Evolutionary conservation across 2,113 vertebrate species (phyloP), one percentile per base, ranked within the genome.

Genomic region (Acinonyx jubatus): DNA sequence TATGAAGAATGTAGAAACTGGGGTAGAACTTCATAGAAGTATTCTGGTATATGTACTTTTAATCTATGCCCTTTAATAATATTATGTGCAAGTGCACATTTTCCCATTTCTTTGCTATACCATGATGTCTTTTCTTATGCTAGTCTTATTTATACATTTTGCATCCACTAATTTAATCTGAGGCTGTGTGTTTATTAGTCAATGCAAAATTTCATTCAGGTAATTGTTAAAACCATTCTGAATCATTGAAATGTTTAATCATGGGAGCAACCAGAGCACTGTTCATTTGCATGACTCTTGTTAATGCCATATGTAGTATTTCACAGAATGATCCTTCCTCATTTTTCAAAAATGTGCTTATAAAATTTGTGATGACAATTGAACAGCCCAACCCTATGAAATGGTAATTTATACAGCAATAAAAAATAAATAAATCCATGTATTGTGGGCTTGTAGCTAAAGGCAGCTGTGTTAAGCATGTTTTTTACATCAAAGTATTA

Each of bases 361-460:
- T 88, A 96, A 97, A 98, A 91, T 92, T 90, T 97, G 69, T 97
- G 98, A 88, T 98, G 96, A 98, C 96, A 98, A 92, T 95, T 96
- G 84, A 97, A 94, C 95, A 96, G 55, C n/a, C 66, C 71, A 91
- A 29, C 41, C 71, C 81, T 96, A 83, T 91, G 94, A 97, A 97
- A 97, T 96, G 68, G 38, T 95, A 92, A 97, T 97, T 98, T 97
- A 96, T 97, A 52, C 65, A 84, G n/a, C 92, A 98, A 95, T 98
- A 92, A 97, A 97, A 98, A 97, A 79, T 95, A 98, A 98, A 97
- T 96, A 96, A 96, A 95, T 96, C 88, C 61, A 96, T 96, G 91
- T 97, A 97, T 85, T 95, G 4, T 92, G 79, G 0, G 1, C 50
- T 21, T 95, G 25, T 94, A 96, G 31, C 80, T 96, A 90, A 14